Percentiles rank a stretch among this genome's conserved stretches.
These are phyloP conservation scores for Lacerta viridis DNA, from an alignment of 2,797 vertebrate species.

Conservation along the genomic window DNA sequence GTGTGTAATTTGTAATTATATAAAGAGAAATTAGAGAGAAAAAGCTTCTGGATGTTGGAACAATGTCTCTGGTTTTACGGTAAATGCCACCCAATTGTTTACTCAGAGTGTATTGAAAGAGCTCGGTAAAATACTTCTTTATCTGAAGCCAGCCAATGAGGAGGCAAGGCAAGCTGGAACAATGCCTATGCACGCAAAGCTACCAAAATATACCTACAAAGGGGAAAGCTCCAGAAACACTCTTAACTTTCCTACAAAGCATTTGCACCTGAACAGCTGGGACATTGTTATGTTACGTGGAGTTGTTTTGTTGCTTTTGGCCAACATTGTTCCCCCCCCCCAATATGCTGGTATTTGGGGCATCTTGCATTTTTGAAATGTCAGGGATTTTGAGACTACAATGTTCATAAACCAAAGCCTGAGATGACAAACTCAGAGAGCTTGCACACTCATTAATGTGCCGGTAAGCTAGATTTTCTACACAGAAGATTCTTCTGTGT, in stretches of 20 bases:
- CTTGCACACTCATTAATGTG: constrained; percentile 6
- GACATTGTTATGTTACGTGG: not conserved
- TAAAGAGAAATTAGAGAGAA: not conserved
- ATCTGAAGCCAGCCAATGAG: constrained; percentile 21
- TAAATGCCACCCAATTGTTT: constrained; percentile 17
- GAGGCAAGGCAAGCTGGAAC: constrained; percentile 13
- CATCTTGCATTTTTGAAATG: constrained; percentile 67
- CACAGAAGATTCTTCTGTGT: not conserved
- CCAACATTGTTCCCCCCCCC: constrained; percentile 15
- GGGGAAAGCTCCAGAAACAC: constrained; percentile 3
- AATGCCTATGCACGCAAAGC: constrained; percentile 45
- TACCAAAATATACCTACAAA: constrained; percentile 41
- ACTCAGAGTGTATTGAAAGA: not conserved
- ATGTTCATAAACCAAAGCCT: constrained; percentile 26
- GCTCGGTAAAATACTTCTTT: constrained; percentile 24
- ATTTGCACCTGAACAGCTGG: constrained; percentile 22
- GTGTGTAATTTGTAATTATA: not conserved
- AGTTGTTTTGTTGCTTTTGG: not conserved
- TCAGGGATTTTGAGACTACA: constrained; percentile 39
- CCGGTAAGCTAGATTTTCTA: not conserved
- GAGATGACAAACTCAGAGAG: constrained; percentile 15
- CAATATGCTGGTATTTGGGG: constrained; percentile 38
- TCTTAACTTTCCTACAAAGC: constrained; percentile 8
- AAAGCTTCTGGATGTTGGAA: not conserved
- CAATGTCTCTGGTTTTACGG: not conserved